Evolutionary conservation across 92 coral and sea anemone species (phyloP).

Genomic region (Virgularia gustaviana): DNA sequence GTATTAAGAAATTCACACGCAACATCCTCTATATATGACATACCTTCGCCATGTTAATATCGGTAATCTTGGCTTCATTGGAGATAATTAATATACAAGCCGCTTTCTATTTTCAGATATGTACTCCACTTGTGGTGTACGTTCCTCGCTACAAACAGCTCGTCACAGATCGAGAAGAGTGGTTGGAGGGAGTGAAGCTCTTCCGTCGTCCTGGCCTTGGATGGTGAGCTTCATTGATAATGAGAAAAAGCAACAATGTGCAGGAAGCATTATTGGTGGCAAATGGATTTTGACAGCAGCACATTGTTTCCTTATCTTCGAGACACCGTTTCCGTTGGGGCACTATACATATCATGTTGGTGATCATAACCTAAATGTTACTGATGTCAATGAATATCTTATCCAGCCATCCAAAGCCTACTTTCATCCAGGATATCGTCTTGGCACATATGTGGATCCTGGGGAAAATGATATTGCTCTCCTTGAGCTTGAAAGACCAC

Average conservation of each 20-base stretch:
- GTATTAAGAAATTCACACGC: too few species aligned
- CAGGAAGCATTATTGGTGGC: constrained; percentile 67
- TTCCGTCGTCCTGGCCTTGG: constrained; percentile 47
- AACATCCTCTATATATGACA: too few species aligned
- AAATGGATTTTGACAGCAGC: constrained; percentile 25
- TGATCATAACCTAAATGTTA: constrained; percentile 53
- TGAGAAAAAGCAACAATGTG: constrained; percentile 67
- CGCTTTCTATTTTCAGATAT: neutral
- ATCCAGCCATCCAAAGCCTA: constrained; percentile 44
- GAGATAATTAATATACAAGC: neutral
- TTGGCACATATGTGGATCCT: constrained; percentile 15
- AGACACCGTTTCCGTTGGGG: constrained; percentile 4
- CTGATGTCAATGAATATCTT: constrained; percentile 59
- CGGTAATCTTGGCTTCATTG: too few species aligned
- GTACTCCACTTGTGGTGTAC: constrained; percentile 55
- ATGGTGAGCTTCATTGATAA: constrained; percentile 57
- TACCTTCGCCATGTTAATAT: too few species aligned
- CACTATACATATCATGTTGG: constrained; percentile 44
- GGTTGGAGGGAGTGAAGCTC: constrained; percentile 35
- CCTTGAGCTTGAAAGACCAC: constrained; percentile 41
- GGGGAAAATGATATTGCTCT: constrained; percentile 46
- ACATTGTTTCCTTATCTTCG: constrained; percentile 35
- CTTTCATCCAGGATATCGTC: constrained; percentile 41
- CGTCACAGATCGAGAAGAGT: constrained; percentile 53
- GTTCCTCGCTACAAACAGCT: constrained; percentile 39